These are phyloP conservation scores for Cephalopterus ornatus DNA, from an alignment of 2,113 vertebrate genomes.

Conservation along the genomic window DNA sequence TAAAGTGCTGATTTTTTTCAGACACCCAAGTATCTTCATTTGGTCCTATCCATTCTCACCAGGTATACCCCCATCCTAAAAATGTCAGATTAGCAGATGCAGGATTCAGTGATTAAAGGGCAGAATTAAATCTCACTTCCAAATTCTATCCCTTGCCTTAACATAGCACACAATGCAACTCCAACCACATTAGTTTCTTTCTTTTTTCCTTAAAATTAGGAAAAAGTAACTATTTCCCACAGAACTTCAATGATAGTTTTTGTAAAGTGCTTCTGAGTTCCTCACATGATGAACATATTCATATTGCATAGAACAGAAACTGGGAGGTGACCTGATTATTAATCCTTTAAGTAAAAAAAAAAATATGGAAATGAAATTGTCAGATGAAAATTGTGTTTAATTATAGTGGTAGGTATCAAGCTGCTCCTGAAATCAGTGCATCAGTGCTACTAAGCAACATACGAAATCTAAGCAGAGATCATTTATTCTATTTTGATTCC, in stretches of 20 bases:
- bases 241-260: neutral
- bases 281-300: neutral
- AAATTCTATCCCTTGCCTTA: neutral
- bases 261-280: neutral
- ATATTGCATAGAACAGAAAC: neutral
- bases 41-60: neutral
- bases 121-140: neutral
- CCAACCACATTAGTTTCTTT: neutral
- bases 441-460: neutral
- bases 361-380: neutral
- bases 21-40: neutral
- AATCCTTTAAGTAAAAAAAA: neutral
- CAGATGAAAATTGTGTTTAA: conserved; percentile 9
- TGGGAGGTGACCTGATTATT: neutral
- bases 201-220: neutral
- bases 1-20: neutral
- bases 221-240: neutral
- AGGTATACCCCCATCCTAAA: neutral
- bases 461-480: neutral
- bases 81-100: neutral
- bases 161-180: neutral
- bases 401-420: conserved; percentile 1
- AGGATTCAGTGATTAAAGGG: neutral
- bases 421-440: conserved; percentile 1
- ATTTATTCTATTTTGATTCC: neutral